Percentiles rank a stretch among this genome's conserved stretches.
Evolutionary conservation across 2,113 vertebrate genomes (phyloP).

Genomic region (Saccopteryx bilineata): DNA sequence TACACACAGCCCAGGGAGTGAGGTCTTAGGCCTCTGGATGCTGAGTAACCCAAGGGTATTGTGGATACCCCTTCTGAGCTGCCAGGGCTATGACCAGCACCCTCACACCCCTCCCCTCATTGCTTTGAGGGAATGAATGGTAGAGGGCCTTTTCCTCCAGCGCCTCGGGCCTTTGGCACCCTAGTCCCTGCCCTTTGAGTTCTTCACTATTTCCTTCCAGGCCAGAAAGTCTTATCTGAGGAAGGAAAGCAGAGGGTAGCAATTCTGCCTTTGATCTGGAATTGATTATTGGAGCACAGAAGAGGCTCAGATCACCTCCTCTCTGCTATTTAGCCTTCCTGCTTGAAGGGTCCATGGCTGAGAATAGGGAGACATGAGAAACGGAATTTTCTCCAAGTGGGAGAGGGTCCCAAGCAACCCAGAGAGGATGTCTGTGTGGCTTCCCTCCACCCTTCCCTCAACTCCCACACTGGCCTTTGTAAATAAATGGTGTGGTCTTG

Average conservation of each 20-base stretch:
- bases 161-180: background rate
- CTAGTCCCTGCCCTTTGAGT: background rate
- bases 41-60: background rate
- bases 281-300: background rate
- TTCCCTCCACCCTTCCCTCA: background rate
- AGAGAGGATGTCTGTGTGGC: slow-evolving; percentile 5
- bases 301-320: background rate
- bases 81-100: background rate
- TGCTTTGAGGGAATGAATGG: background rate
- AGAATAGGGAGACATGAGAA: background rate
- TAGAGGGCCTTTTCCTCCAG: background rate
- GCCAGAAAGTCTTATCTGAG: slow-evolving; percentile 39
- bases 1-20: background rate
- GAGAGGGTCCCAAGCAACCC: slow-evolving; percentile 19
- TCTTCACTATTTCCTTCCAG: slow-evolving; percentile 43
- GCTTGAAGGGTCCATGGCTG: background rate
- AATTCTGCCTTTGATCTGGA: background rate
- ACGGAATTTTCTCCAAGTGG: background rate
- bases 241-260: slow-evolving; percentile 16
- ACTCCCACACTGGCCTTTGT: slow-evolving; percentile 74
- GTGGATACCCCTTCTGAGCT: background rate
- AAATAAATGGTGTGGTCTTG: slow-evolving; percentile 81
- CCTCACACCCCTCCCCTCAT: background rate
- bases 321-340: background rate
- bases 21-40: background rate